Evolutionary conservation across 2,113 vertebrate species (phyloP).

Genomic region (Salvelinus namaycush): DNA sequence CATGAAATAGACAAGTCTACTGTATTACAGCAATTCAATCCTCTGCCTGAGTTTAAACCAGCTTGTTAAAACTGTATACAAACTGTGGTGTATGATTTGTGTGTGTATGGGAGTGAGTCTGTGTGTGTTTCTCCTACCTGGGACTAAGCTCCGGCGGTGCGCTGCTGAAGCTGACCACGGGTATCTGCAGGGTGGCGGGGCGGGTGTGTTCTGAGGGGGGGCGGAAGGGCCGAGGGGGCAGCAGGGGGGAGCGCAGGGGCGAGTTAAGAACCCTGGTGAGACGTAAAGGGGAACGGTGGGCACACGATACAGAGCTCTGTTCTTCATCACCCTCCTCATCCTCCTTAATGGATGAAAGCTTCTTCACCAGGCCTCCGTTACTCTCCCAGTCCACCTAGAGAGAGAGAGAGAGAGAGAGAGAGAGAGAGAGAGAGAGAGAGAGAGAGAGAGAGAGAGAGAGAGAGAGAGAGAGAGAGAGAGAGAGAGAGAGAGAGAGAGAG

Average conservation of each 20-base stretch:
- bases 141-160: conserved; percentile 76
- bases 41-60: too few species aligned
- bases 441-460: background rate
- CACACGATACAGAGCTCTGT: conserved; percentile 57
- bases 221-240: conserved; percentile 71
- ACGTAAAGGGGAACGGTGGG: conserved; percentile 71
- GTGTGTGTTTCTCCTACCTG: conserved; percentile 58
- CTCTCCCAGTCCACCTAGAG: conserved; percentile 77
- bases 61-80: too few species aligned
- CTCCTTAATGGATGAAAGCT: conserved; percentile 79
- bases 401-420: background rate
- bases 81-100: too few species aligned
- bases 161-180: conserved; percentile 74
- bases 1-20: too few species aligned
- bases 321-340: conserved; percentile 80
- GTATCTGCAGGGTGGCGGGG: conserved; percentile 76
- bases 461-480: background rate
- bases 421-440: background rate
- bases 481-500: background rate
- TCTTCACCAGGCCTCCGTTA: conserved; percentile 79
- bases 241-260: conserved; percentile 75
- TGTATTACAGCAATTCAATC: too few species aligned
- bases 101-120: background rate
- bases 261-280: conserved; percentile 71
- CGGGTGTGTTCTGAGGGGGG: conserved; percentile 64